phyloP scores from a whole-genome alignment of 2,113 vertebrate species.

The Campylomormyrus tamandua region DNA sequence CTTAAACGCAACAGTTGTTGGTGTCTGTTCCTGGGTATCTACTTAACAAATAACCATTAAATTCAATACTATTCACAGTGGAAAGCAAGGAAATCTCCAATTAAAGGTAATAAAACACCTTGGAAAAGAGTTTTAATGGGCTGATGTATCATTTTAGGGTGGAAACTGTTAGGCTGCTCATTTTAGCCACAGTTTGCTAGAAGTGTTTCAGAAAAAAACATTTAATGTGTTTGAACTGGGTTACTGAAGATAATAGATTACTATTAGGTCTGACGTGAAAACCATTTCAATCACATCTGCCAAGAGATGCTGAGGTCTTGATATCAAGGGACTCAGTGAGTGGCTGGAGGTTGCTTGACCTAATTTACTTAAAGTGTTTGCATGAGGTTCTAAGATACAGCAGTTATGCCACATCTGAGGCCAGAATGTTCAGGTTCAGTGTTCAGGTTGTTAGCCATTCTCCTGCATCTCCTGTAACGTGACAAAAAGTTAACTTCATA shows the following conservation, averaged over 20 bases:
- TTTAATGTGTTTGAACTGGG: not conserved
- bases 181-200: not conserved
- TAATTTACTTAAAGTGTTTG: not conserved
- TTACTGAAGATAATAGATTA: not conserved
- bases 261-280: not conserved
- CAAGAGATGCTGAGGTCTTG: not conserved
- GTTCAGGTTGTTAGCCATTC: not conserved
- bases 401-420: not conserved
- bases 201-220: not conserved
- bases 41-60: not conserved
- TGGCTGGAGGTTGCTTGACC: not conserved
- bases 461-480: not conserved
- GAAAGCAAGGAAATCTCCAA: not conserved
- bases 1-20: not conserved
- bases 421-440: not conserved
- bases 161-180: not conserved
- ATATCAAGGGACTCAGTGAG: not conserved
- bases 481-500: not conserved
- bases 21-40: not conserved
- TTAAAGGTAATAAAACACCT: not conserved
- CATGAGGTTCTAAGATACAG: not conserved
- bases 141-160: not conserved
- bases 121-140: not conserved
- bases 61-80: not conserved
- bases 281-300: not conserved